Base-by-base conservation (phyloP, 2,888 invertebrate genomes). In the Philereme transversata region DNA sequence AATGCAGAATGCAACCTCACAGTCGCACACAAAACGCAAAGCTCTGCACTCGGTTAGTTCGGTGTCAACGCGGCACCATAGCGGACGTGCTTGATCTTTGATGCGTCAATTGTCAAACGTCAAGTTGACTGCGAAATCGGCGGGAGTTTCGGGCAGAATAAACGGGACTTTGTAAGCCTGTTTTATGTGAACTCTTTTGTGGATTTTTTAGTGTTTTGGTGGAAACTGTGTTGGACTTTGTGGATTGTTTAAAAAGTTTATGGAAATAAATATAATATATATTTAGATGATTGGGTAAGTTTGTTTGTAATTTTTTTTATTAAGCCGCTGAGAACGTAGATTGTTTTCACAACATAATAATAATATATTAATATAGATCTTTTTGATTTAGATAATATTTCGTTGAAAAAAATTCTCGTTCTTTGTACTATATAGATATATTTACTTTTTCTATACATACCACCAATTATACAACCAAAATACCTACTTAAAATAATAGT, bases 51-150 rank as follows among this genome's bases (percentile, higher is more conserved):
- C 57, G 36, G 48, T 56, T 49, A 83, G 83, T 83, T 58, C 72
- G 73, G 76, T 78, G 78, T 75, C 75, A 81, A 75, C 77, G 64
- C 58, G 71, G 67, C 77, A 70, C 69, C 70, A 62, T 53, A 67
- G 50, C 75, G 77, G 76, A 77, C 81, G 81, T 75, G 64, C 66
- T 66, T 76, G 73, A 70, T 73, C 71, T 71, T 76, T 77, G 71
- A 65, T 70, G 70, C 71, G 68, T 69, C 70, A 71, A 61, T 63
- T 74, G 72, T 69, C 73, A 68, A 67, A 69, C 68, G 58, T 65
- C 63, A 63, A 41, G 41, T 66, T 61, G 64, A 64, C 66, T 43
- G 67, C 68, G 67, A 52, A 57, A 54, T 55, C 47, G 38, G 45
- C 60, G 63, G 36, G 43, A 48, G 40, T 52, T 55, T 47, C 55